These are phyloP conservation scores for Urechis unicinctus DNA, from an alignment of 2,888 invertebrate species.

Conservation along the genomic window DNA sequence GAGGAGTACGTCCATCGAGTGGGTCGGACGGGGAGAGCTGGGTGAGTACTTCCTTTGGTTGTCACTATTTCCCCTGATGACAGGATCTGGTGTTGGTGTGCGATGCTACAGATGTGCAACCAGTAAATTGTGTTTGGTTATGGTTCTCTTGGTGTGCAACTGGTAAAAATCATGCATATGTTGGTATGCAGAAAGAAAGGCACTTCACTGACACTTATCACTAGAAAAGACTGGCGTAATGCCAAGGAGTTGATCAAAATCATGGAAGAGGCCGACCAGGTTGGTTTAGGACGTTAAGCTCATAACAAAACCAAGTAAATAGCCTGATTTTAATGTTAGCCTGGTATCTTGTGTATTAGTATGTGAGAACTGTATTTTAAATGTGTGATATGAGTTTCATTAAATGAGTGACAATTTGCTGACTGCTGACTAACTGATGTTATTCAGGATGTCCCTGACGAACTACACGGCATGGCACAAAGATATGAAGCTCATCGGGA, in stretches of 20 bases:
- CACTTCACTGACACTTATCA: slow-evolving; percentile 73
- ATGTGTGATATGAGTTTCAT: neutral
- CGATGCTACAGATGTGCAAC: too few species aligned
- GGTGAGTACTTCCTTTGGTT: slow-evolving; percentile 50
- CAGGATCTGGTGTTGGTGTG: too few species aligned
- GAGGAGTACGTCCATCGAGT: slow-evolving; percentile 95
- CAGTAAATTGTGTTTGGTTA: too few species aligned
- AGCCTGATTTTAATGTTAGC: too few species aligned
- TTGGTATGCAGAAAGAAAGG: slow-evolving; percentile 59
- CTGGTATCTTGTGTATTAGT: too few species aligned
- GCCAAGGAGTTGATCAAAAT: slow-evolving; percentile 78
- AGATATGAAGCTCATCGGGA: slow-evolving; percentile 67
- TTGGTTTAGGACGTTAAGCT: slow-evolving; percentile 14
- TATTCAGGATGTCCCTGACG: slow-evolving; percentile 66
- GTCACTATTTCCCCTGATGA: too few species aligned
- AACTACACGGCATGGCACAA: slow-evolving; percentile 69
- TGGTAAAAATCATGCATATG: too few species aligned
- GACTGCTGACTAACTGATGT: neutral
- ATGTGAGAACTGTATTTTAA: too few species aligned
- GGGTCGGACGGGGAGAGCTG: slow-evolving; percentile 91
- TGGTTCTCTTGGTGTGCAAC: too few species aligned
- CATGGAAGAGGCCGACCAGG: slow-evolving; percentile 75
- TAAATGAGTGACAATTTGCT: neutral
- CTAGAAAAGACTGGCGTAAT: slow-evolving; percentile 71
- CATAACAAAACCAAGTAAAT: too few species aligned